Base-by-base conservation (phyloP, 2,797 vertebrate genomes). In the Aselliscus stoliczkanus region DNA sequence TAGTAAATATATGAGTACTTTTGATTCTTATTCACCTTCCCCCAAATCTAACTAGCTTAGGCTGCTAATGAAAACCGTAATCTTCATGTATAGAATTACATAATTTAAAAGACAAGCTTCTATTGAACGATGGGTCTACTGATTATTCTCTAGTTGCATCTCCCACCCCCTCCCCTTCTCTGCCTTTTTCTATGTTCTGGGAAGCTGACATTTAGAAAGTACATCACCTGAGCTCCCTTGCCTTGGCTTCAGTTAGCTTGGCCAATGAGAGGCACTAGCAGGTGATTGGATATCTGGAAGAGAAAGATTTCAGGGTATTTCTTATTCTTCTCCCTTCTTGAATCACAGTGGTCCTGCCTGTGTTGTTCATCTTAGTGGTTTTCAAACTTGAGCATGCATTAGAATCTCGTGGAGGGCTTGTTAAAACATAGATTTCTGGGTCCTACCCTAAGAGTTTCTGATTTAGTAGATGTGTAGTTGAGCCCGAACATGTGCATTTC, bases 1-100 rank as follows among this genome's bases (percentile, higher is more conserved):
- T 67, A 18, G 34, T 65, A 73, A 76, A 27, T 76, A 42, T 64
- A 60, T 9, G 2, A 27, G 25, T 39, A 75, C 3, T 81, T 81
- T 89, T 82, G 50, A 82, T 60, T 82, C 21, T 94, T 62, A 75
- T 44, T 75, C 23, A 72, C 25, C 6, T 20, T 79, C 31, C 31
- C 7, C 20, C 84, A 54, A 95, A 34, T 83, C 56, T 92, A 67
- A 67, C 13, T 75, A 62, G 39, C n/a, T 23, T 92, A 82, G 47
- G 12, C 3, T 86, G n/a, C 29, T 92, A 83, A 90, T 83, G 21
- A 92, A 95, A 93, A 39, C 6, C 70, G 79, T 94, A 70, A 69
- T 39, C 20, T 75, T 70, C 9, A 15, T 13, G 76, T 9, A 73
- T 27, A 75, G n/a, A 81, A 54, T 52, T 65, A 87, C 39, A 37